These are phyloP conservation scores for Pedionomus torquatus DNA, from an alignment of 2,113 vertebrate species.

Conservation along the genomic window DNA sequence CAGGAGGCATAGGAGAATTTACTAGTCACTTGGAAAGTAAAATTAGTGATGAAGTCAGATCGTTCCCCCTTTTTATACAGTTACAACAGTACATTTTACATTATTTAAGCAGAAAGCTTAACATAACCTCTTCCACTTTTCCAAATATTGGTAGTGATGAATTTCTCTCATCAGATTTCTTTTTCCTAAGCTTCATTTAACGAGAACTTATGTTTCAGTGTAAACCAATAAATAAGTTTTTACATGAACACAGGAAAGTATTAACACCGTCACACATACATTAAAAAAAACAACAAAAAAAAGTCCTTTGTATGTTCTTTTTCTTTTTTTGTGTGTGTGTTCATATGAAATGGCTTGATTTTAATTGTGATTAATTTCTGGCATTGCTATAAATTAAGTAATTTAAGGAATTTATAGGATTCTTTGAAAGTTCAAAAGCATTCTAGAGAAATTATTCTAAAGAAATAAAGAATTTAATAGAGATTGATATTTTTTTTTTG, in stretches of 20 bases:
- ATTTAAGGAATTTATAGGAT: background rate
- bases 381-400: background rate
- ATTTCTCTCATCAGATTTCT: background rate
- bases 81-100: background rate
- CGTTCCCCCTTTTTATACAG: background rate
- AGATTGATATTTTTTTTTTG: background rate
- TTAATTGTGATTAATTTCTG: background rate
- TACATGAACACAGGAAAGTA: background rate
- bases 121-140: background rate
- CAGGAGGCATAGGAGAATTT: conserved; percentile 57
- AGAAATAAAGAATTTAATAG: background rate
- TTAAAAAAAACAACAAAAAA: background rate
- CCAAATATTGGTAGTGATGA: background rate
- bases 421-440: background rate
- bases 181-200: background rate
- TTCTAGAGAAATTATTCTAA: background rate
- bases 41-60: conserved; percentile 27
- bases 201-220: background rate
- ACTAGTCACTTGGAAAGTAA: conserved; percentile 43
- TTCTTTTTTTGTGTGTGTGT: fast-evolving
- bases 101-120: background rate
- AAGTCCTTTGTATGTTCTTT: background rate
- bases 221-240: background rate
- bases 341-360: background rate
- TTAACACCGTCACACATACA: background rate